Conservation (phyloP, 2,113 vertebrate genomes). For the Arenaria interpres region DNA sequence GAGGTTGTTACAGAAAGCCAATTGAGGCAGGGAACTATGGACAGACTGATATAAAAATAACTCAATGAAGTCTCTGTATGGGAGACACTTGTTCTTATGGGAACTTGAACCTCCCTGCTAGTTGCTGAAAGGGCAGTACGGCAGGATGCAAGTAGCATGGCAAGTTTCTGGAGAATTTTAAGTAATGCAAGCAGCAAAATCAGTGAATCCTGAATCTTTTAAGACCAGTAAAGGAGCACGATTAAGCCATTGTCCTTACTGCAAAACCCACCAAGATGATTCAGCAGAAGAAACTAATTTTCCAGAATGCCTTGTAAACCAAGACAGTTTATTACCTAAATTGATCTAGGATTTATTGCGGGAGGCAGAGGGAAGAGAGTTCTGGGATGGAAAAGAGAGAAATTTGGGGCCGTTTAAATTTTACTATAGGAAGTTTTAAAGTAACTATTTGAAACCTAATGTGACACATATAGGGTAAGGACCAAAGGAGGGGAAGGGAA, state of each 20-base stretch:
- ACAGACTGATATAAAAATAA: not conserved
- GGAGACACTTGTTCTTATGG: not conserved
- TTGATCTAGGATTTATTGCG: not conserved
- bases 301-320: not conserved
- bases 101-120: not conserved
- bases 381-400: not conserved
- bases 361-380: rapidly evolving
- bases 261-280: not conserved
- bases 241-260: not conserved
- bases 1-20: not conserved
- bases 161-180: not conserved
- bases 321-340: not conserved
- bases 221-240: not conserved
- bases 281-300: not conserved
- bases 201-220: not conserved
- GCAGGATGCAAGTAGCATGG: not conserved
- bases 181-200: not conserved
- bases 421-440: not conserved
- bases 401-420: not conserved
- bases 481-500: not conserved
- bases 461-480: not conserved
- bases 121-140: not conserved
- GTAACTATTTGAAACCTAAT: not conserved
- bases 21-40: not conserved
- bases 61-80: not conserved